Evolutionary conservation across 2,113 vertebrate species (phyloP).

Genomic region (Phyllostomus discolor): DNA sequence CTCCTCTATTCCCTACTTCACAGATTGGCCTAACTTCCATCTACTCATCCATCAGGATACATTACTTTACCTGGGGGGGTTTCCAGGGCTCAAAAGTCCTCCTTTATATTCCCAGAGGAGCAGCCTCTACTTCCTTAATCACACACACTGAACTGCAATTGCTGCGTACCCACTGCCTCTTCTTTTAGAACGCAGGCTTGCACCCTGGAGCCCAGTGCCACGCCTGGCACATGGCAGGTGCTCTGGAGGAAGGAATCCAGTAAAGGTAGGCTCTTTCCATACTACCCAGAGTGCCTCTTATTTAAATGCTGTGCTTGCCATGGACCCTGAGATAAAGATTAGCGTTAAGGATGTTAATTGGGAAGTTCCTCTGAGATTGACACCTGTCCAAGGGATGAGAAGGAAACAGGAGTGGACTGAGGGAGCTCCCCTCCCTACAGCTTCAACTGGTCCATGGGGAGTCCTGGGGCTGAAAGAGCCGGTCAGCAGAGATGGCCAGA

Average conservation of each 20-base stretch:
- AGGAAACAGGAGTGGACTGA: not conserved
- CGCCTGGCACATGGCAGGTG: not conserved
- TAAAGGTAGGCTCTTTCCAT: not conserved
- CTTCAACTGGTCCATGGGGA: not conserved
- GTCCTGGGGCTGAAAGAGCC: not conserved
- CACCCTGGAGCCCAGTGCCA: not conserved
- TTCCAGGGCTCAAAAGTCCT: not conserved
- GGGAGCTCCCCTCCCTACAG: too few relatives aligned
- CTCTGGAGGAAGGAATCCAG: not conserved
- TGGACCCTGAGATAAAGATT: not conserved
- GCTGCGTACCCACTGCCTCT: not conserved
- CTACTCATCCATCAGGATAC: not conserved
- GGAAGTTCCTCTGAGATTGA: not conserved
- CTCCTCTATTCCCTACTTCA: not conserved
- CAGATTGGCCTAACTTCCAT: not conserved
- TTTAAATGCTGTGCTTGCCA: not conserved
- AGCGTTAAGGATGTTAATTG: not conserved
- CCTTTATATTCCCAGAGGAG: not conserved
- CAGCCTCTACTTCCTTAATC: not conserved
- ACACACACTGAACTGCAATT: too few relatives aligned
- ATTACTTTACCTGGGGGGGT: not conserved
- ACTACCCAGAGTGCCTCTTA: not conserved
- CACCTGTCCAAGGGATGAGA: not conserved
- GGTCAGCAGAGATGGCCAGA: not conserved
- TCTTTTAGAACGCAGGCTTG: not conserved